Conservation (phyloP, 2,113 vertebrate genomes). For the Anarrhichthys ocellatus region DNA sequence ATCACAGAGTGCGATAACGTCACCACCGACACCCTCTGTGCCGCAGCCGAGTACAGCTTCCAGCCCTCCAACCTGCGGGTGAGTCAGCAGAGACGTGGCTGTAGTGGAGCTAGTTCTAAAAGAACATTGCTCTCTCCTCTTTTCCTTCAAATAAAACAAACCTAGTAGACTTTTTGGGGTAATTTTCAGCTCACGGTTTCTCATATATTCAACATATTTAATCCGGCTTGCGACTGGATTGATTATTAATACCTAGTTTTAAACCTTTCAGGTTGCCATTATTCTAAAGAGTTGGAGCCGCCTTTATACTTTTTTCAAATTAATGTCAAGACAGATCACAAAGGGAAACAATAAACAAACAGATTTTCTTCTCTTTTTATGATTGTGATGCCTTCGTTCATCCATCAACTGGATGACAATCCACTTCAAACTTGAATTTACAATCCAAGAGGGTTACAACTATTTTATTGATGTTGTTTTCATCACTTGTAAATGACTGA, state of each 20-base stretch:
- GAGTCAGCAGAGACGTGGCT: slow-evolving; percentile 38
- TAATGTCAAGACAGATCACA: background rate
- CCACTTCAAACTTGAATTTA: no score
- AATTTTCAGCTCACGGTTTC: no score
- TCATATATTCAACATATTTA: no score
- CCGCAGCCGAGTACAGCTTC: slow-evolving; percentile 81
- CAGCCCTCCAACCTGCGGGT: slow-evolving; percentile 78
- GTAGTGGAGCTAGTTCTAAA: no score
- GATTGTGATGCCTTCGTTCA: background rate
- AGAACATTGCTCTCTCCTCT: no score
- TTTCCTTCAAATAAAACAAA: no score
- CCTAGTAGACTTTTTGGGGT: no score
- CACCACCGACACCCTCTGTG: slow-evolving; percentile 76
- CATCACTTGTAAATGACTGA: background rate
- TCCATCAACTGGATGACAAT: background rate
- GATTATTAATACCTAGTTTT: no score
- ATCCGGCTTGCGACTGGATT: no score
- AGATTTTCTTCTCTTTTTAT: background rate
- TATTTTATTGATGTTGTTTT: background rate
- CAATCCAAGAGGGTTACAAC: background rate
- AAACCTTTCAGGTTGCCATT: background rate
- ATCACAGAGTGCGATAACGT: slow-evolving; percentile 81
- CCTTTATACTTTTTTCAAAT: background rate
- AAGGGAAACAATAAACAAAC: background rate
- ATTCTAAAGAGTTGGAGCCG: background rate